Conservation (phyloP, 2,797 vertebrate genomes). For the Peromyscus nudipes region DNA sequence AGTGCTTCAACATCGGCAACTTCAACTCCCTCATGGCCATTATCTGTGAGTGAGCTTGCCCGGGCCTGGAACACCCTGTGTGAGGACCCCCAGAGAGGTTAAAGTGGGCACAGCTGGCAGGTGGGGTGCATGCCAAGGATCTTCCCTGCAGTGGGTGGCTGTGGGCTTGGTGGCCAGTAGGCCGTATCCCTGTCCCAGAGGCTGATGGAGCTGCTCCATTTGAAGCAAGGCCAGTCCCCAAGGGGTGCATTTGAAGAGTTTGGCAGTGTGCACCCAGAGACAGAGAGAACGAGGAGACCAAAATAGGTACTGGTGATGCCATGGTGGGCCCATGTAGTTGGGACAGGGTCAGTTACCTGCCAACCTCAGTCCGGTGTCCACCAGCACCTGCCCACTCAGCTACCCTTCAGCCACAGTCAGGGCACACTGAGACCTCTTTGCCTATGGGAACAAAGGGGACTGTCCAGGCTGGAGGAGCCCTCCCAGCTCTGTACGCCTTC, state of each 20-base stretch:
- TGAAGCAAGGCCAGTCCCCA: neutral
- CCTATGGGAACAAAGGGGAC: neutral
- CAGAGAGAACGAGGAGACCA: neutral
- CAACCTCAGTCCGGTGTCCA: accelerated
- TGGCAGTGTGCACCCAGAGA: neutral
- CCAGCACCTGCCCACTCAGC: neutral
- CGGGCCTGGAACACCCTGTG: accelerated
- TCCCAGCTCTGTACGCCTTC: constrained; percentile 50
- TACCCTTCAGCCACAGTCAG: neutral
- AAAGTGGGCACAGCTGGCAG: neutral
- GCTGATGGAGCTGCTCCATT: neutral
- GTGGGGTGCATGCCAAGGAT: neutral
- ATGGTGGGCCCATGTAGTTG: accelerated
- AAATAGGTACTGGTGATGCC: neutral
- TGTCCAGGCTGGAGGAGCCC: neutral
- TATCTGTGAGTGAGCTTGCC: constrained; percentile 93
- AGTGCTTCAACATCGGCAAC: constrained; percentile 98
- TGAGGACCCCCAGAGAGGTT: neutral
- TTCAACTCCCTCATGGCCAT: constrained; percentile 99
- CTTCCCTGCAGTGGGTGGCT: neutral
- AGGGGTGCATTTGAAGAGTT: neutral
- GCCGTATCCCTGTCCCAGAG: accelerated
- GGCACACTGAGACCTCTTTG: too few species aligned
- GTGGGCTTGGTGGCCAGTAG: neutral
- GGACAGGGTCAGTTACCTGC: neutral